Evolutionary conservation across 2,888 invertebrate genomes (phyloP).

Genomic region (Pandemis corylana): DNA sequence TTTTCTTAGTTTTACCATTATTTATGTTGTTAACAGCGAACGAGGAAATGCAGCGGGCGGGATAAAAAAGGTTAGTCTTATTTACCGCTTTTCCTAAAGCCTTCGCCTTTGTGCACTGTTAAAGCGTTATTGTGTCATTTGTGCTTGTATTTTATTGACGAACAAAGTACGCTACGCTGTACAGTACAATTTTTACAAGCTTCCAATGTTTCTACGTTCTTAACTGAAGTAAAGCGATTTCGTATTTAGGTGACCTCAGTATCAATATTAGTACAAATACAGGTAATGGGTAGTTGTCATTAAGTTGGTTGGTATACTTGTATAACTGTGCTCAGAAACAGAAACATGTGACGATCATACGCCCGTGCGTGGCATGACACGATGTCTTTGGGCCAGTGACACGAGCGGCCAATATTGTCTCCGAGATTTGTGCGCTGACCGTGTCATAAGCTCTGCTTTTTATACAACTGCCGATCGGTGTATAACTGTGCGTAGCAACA

Average conservation of each 20-base stretch:
- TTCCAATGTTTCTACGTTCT: no score
- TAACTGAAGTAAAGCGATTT: no score
- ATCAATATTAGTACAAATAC: no score
- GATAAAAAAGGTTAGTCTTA: conserved; percentile 1
- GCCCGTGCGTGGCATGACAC: conserved; percentile 25
- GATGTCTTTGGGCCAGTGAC: conserved; percentile 28
- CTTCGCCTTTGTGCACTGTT: not conserved
- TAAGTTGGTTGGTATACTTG: no score
- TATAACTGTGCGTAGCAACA: not conserved
- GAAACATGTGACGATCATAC: no score
- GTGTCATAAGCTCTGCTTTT: not conserved
- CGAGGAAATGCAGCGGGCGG: not conserved
- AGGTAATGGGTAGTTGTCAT: no score
- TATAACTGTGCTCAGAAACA: no score
- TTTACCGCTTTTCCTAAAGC: not conserved
- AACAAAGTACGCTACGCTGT: no score
- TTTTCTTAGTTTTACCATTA: no score
- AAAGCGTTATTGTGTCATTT: not conserved
- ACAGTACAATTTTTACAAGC: no score
- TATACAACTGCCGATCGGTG: no score
- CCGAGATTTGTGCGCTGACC: conserved; percentile 31
- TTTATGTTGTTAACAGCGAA: not conserved
- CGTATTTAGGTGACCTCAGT: no score
- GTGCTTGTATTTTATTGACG: not conserved
- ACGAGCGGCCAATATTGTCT: conserved; percentile 34